A percentile compares a stretch with the other conserved stretches of the same genome.
These are phyloP conservation scores for Oryzias melastigma DNA, from an alignment of 2,113 vertebrate genomes.

Conservation along the genomic window DNA sequence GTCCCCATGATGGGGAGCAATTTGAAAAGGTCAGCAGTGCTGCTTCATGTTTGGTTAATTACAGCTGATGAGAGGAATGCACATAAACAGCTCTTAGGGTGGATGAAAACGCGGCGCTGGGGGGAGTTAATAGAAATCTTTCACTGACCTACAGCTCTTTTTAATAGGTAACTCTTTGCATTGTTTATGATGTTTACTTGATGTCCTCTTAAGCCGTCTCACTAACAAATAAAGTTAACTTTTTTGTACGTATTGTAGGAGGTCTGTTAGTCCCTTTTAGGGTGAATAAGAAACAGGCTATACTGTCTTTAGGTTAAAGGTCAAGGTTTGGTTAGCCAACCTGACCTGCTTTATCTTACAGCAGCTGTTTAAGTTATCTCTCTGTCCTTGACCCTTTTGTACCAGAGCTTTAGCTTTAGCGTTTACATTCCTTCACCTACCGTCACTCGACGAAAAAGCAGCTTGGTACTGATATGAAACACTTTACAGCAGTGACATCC, in stretches of 20 bases:
- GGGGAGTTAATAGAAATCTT: slow-evolving; percentile 8
- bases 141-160: slow-evolving; percentile 18
- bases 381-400: no score
- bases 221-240: not conserved
- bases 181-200: not conserved
- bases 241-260: no score
- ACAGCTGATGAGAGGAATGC: slow-evolving; percentile 50
- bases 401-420: no score
- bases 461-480: no score
- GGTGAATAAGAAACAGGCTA: slow-evolving; percentile 4
- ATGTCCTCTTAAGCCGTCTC: not conserved
- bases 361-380: no score
- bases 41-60: slow-evolving; percentile 60
- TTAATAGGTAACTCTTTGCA: slow-evolving; percentile 5
- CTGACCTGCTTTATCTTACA: no score
- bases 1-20: slow-evolving; percentile 44
- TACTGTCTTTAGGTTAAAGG: slow-evolving; percentile 35
- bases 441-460: no score
- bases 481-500: no score
- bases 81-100: slow-evolving; percentile 45
- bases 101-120: slow-evolving; percentile 18
- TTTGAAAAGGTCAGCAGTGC: slow-evolving; percentile 64
- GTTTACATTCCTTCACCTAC: no score
- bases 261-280: slow-evolving; percentile 18
- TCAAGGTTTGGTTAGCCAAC: slow-evolving; percentile 21